Conservation (phyloP, 2,888 invertebrate species). For the Pyrgus malvae region DNA sequence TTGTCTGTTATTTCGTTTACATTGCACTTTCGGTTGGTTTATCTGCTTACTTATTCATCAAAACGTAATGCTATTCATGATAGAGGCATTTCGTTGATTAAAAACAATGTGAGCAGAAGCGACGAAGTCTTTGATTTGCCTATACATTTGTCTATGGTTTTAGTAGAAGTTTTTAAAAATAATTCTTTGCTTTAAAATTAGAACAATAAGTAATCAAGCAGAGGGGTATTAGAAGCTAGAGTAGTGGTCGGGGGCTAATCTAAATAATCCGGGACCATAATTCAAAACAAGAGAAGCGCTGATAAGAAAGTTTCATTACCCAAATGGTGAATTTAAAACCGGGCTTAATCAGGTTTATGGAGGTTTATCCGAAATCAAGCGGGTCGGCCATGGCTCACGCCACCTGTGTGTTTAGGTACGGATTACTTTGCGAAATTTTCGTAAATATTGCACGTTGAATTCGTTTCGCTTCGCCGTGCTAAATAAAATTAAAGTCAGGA, state of each 20-base stretch:
- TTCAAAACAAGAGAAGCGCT: conserved; percentile 70
- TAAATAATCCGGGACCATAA: conserved; percentile 66
- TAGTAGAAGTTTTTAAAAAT: conserved; percentile 4
- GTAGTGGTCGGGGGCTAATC: conserved; percentile 44
- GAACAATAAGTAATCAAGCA: conserved; percentile 42
- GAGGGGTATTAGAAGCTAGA: conserved; percentile 44
- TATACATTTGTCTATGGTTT: conserved; percentile 8
- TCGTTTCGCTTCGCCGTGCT: conserved; percentile 51
- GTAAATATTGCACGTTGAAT: conserved; percentile 66
- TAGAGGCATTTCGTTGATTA: conserved; percentile 21
- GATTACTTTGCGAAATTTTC: conserved; percentile 72
- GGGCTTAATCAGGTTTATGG: conserved; percentile 72
- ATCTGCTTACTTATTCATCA: conserved; percentile 28
- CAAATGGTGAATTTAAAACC: conserved; percentile 78
- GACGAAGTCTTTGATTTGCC: background rate
- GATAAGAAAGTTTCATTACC: conserved; percentile 81
- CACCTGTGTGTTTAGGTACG: conserved; percentile 73
- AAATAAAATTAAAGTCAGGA: conserved; percentile 35
- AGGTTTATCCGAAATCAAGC: conserved; percentile 57
- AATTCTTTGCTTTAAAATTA: conserved; percentile 32
- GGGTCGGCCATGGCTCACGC: conserved; percentile 44
- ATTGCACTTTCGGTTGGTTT: conserved; percentile 29
- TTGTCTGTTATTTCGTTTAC: conserved; percentile 51
- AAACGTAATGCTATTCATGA: conserved; percentile 25
- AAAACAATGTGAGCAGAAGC: conserved; percentile 8